Percentiles rank a stretch among this genome's conserved stretches.
Conservation (phyloP, 2,113 vertebrate genomes). For the Spilogale gracilis region DNA sequence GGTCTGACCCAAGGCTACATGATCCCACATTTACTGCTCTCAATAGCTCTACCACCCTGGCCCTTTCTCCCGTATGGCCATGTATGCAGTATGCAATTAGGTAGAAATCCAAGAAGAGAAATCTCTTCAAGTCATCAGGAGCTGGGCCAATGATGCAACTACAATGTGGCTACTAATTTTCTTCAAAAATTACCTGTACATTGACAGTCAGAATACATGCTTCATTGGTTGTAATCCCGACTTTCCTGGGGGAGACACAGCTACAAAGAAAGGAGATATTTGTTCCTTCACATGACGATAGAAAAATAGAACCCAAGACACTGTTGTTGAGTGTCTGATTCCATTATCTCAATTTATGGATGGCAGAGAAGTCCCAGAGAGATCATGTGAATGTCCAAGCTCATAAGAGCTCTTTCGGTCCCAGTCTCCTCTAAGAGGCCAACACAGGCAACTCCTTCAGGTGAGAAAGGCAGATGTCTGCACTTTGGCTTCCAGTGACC, state of each 20-base stretch:
- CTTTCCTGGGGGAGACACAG: background rate
- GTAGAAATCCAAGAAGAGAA: constrained; percentile 2
- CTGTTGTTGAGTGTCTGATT: background rate
- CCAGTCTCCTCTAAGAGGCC: background rate
- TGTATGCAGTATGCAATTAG: background rate
- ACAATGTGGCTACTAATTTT: background rate
- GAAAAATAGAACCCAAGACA: background rate
- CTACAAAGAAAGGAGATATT: background rate
- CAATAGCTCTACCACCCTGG: background rate
- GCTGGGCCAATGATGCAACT: background rate
- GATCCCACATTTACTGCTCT: background rate
- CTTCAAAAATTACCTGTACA: background rate
- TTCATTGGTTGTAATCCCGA: background rate
- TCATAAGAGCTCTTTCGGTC: background rate
- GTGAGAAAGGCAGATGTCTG: background rate
- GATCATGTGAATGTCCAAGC: background rate
- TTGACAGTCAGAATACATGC: background rate
- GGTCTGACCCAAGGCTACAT: background rate
- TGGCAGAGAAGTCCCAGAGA: background rate
- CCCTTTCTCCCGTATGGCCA: background rate
- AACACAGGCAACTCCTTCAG: background rate
- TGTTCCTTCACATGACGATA: background rate
- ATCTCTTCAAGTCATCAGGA: background rate
- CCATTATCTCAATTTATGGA: background rate
- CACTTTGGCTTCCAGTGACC: too few species aligned